These are phyloP conservation scores for Ceuthmochares aereus DNA, from an alignment of 2,113 vertebrate species.

Conservation along the genomic window DNA sequence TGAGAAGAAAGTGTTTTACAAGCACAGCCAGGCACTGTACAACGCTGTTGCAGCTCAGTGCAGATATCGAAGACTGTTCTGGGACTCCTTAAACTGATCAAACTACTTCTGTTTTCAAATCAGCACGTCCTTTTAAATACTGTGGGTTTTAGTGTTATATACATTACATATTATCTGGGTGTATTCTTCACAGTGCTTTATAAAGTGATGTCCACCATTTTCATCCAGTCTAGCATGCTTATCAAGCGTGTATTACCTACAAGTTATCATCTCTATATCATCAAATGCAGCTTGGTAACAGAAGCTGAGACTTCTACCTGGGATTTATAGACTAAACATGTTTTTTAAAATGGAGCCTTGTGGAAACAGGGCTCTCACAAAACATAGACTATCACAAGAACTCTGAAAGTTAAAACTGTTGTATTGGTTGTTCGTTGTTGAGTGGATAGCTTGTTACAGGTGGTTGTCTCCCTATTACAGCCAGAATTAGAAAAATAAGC, in stretches of 20 bases:
- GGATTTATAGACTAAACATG: not conserved
- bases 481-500: not conserved
- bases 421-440: not conserved
- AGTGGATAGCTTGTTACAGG: not conserved
- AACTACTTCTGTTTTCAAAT: not conserved
- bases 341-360: not conserved
- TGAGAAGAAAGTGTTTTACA: not conserved
- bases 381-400: not conserved
- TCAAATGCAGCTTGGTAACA: not conserved
- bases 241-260: not conserved
- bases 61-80: not conserved
- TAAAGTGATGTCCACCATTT: not conserved
- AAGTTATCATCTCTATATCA: not conserved
- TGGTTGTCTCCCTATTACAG: not conserved
- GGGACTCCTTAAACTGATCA: not conserved
- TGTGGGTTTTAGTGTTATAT: not conserved
- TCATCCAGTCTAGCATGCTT: not conserved
- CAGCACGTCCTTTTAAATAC: not conserved
- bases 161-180: not conserved
- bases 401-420: not conserved
- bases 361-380: not conserved
- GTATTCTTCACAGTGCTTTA: not conserved
- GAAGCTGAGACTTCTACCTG: not conserved
- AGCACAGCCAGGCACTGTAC: not conserved
- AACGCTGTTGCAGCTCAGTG: not conserved